A percentile compares a stretch with the other conserved stretches of the same genome.
phyloP scores from a whole-genome alignment of 1,140 invertebrate species.

The Monomorium pharaonis region DNA sequence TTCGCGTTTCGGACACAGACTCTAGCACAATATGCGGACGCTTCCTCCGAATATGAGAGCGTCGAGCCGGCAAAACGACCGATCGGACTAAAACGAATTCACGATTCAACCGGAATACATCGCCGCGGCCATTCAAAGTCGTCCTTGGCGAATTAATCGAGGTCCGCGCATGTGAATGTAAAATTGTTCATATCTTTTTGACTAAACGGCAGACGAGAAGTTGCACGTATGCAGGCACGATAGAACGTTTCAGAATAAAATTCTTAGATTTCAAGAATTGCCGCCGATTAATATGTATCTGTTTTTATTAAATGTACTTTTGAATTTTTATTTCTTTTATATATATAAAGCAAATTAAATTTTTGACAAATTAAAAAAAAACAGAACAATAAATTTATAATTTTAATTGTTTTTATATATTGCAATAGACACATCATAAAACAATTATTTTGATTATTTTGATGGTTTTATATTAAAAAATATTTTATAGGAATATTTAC shows the following conservation, averaged over 20 bases:
- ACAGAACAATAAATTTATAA: too few species aligned
- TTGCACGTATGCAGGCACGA: not conserved
- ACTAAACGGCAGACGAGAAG: not conserved
- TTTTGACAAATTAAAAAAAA: too few species aligned
- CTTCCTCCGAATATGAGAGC: conserved; percentile 44
- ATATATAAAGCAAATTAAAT: too few species aligned
- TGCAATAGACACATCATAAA: too few species aligned
- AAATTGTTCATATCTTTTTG: not conserved
- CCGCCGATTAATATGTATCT: not conserved
- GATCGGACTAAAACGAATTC: conserved; percentile 43
- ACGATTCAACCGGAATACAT: not conserved
- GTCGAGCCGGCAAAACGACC: conserved; percentile 39
- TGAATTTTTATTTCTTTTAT: too few species aligned
- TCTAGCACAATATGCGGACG: conserved; percentile 7
- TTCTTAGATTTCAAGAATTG: not conserved
- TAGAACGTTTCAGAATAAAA: not conserved
- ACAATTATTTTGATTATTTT: too few species aligned
- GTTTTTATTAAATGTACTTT: not conserved
- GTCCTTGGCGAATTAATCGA: conserved; percentile 35
- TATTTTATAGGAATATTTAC: not conserved
- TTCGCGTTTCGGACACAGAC: conserved; percentile 24
- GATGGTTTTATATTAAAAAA: too few species aligned
- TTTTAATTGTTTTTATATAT: too few species aligned
- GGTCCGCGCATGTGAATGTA: not conserved
- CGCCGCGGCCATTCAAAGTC: not conserved